Conservation (phyloP, 2,797 vertebrate genomes). For the Hybognathus amarus region DNA sequence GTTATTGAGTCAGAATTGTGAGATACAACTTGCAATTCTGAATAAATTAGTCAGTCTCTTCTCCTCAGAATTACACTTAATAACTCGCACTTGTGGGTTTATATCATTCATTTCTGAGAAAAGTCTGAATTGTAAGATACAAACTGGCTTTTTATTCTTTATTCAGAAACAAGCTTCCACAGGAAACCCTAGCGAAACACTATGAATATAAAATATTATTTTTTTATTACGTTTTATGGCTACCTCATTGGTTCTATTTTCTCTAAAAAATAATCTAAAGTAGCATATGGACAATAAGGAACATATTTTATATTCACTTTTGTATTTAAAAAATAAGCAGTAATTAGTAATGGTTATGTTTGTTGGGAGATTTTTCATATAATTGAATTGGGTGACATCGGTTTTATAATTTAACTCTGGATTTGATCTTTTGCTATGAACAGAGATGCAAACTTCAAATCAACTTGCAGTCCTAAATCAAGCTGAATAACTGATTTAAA, state of each 20-base stretch:
- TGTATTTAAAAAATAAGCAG: background rate
- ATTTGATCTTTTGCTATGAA: background rate
- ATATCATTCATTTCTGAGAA: too few relatives aligned
- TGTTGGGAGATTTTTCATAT: background rate
- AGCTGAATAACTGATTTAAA: background rate
- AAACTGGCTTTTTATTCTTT: background rate
- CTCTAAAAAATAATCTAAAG: too few relatives aligned
- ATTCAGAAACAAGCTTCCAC: too few relatives aligned
- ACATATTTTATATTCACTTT: background rate
- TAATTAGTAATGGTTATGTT: background rate
- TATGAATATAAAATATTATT: background rate
- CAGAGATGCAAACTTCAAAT: background rate
- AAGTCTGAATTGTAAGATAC: background rate
- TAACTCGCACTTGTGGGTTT: too few relatives aligned
- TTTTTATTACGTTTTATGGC: too few relatives aligned
- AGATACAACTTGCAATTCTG: too few relatives aligned
- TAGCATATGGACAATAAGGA: background rate
- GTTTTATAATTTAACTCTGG: slow-evolving; percentile 3
- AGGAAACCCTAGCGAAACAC: background rate
- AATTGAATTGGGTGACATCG: background rate
- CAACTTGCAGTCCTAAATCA: background rate
- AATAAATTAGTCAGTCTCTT: too few relatives aligned
- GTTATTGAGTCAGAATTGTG: too few relatives aligned
- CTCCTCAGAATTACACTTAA: too few relatives aligned
- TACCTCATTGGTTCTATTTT: background rate